These are phyloP conservation scores for Xestobium rufovillosum DNA, from an alignment of 2,888 invertebrate genomes.

Conservation along the genomic window DNA sequence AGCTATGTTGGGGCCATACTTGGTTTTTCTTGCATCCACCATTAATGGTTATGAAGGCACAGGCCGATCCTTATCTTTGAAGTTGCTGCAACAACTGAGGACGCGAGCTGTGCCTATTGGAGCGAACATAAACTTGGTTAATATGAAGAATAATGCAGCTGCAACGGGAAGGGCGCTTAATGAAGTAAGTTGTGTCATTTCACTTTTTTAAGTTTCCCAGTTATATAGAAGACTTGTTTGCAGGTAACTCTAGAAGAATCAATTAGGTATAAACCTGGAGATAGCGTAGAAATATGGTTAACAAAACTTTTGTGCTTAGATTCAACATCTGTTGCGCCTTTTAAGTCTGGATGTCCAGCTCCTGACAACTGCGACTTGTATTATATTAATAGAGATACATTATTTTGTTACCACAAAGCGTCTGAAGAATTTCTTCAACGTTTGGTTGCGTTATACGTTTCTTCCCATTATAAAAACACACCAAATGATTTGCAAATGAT, in stretches of 20 bases:
- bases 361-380: conserved; percentile 85
- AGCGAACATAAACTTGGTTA: conserved; percentile 44
- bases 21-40: conserved; percentile 93
- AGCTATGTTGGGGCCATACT: conserved; percentile 79
- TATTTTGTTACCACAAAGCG: conserved; percentile 94
- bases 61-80: conserved; percentile 89
- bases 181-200: conserved; percentile 42
- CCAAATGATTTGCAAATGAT: conserved; percentile 98
- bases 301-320: conserved; percentile 86
- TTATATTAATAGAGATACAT: conserved; percentile 81
- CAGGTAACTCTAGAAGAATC: conserved; percentile 84
- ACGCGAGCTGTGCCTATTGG: conserved; percentile 51
- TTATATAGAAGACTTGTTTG: conserved; percentile 1
- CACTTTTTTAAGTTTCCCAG: not conserved
- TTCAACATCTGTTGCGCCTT: conserved; percentile 59
- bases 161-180: conserved; percentile 48
- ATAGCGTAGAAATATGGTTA: conserved; percentile 87
- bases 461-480: conserved; percentile 98
- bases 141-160: conserved; percentile 41
- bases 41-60: conserved; percentile 99
- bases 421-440: conserved; percentile 88
- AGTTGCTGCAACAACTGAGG: conserved; percentile 83
- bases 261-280: conserved; percentile 84
- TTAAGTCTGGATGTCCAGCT: conserved; percentile 77
- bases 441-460: conserved; percentile 87